Conservation (phyloP, 2,888 invertebrate genomes). For the Melanophora roralis region DNA sequence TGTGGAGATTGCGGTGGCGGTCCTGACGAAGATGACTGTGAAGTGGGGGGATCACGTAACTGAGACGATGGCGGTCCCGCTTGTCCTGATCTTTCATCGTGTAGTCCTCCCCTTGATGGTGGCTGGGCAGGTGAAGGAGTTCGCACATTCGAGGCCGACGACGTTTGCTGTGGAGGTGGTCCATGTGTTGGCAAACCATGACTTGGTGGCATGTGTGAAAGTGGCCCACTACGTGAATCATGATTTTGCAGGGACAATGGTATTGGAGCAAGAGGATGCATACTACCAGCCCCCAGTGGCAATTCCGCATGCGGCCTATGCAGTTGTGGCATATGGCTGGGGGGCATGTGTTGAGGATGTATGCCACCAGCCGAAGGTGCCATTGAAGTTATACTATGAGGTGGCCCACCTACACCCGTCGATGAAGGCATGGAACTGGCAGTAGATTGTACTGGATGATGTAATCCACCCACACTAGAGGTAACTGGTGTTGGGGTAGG, state of each 20-base stretch:
- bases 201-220: conserved; percentile 64
- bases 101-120: conserved; percentile 67
- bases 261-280: conserved; percentile 76
- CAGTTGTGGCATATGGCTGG: conserved; percentile 71
- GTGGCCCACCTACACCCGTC: conserved; percentile 67
- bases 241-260: conserved; percentile 74
- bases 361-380: conserved; percentile 69
- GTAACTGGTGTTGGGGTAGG: conserved; percentile 66
- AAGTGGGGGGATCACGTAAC: conserved; percentile 67
- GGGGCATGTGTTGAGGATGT: conserved; percentile 69
- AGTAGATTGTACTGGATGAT: conserved; percentile 76
- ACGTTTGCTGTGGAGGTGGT: conserved; percentile 67
- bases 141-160: conserved; percentile 68
- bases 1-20: conserved; percentile 71
- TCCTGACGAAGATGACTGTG: conserved; percentile 69
- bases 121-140: conserved; percentile 76
- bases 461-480: conserved; percentile 38
- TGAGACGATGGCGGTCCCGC: conserved; percentile 56
- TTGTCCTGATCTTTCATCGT: conserved; percentile 66
- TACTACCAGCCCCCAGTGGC: conserved; percentile 66
- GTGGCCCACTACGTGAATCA: conserved; percentile 64
- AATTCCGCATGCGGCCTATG: conserved; percentile 77
- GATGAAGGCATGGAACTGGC: conserved; percentile 76
- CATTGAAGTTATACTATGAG: conserved; percentile 71
- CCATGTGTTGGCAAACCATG: conserved; percentile 67